Percentiles rank a stretch among this genome's conserved stretches.
Conservation (phyloP, 2,888 invertebrate species). For the Corbicula japonica region DNA sequence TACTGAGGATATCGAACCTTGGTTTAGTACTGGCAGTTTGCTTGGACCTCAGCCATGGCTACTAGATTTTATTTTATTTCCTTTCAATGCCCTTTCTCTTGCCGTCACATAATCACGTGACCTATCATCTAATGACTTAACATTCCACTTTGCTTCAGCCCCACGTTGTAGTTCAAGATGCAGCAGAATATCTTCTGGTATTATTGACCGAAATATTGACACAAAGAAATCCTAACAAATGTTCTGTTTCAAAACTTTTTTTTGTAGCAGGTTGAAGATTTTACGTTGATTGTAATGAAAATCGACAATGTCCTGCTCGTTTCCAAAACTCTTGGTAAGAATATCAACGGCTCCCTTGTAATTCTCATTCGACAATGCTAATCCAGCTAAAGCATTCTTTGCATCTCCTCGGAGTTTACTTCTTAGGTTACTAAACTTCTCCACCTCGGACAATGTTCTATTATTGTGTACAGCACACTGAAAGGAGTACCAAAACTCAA, state of each 20-base stretch:
- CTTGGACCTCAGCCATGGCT: too few species aligned
- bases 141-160: conserved; percentile 15
- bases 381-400: conserved; percentile 26
- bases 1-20: too few species aligned
- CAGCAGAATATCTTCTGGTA: conserved; percentile 27
- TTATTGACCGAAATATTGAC: conserved; percentile 34
- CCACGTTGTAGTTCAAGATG: conserved; percentile 40
- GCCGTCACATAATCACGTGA: conserved; percentile 20
- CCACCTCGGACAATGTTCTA: conserved; percentile 27
- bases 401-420: conserved; percentile 40
- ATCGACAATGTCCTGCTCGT: conserved; percentile 39
- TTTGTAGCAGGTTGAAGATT: conserved; percentile 30
- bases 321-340: conserved; percentile 35
- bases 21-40: too few species aligned
- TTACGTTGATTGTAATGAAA: conserved; percentile 41
- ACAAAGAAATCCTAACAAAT: conserved; percentile 30
- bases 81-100: conserved; percentile 20
- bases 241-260: conserved; percentile 17
- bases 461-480: conserved; percentile 39
- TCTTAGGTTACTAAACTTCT: conserved; percentile 45
- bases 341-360: conserved; percentile 42
- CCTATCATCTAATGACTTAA: not conserved
- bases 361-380: conserved; percentile 42
- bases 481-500: conserved; percentile 41
- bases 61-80: too few species aligned